Evolutionary conservation across 2,797 vertebrate species (phyloP), one percentile per base, ranked within the genome.

Genomic region (Hemibagrus guttatus): DNA sequence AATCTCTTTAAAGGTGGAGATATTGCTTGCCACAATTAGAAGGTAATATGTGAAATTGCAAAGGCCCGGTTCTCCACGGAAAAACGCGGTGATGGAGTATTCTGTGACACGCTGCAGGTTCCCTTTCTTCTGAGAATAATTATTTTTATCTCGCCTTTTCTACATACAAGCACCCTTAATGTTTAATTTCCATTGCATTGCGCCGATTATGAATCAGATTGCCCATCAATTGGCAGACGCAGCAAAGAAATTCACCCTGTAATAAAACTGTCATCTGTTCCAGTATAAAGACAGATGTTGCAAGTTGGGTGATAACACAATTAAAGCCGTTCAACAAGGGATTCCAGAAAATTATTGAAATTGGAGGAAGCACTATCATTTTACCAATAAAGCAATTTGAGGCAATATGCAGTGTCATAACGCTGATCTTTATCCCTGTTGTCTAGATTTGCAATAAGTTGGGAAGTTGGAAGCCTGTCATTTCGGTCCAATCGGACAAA

Each of bases 181-280:
- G 95, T 95, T 95, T 94, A 93, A 95, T 95, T 95, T 95, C 94
- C 94, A 95, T 95, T 94, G 95, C 95, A 95, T 96, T 93, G 94
- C 94, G 93, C 91, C 92, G 94, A 96, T 96, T 96, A 96, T 95
- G 96, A 96, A 96, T 96, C 95, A 95, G 94, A 95, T 95, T 95
- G 95, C 94, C 95, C 95, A 96, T 96, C 95, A 96, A 95, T 95
- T 95, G 95, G 94, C 94, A 94, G 95, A 96, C 95, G 94, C 95
- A 95, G 94, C 94, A 95, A 92, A 95, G 94, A 96, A 96, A 94
- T 94, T 93, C 93, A 94, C 94, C 94, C 95, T 95, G 95, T 96
- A 97, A 97, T 97, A 97, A 97, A 97, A 96, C 96, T 96, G 95
- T 95, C 96, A 96, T 95, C 95, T 96, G 96, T 95, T 94, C 93